These are phyloP conservation scores for Parotia lawesii DNA, from an alignment of 2,113 vertebrate genomes.

Conservation along the genomic window DNA sequence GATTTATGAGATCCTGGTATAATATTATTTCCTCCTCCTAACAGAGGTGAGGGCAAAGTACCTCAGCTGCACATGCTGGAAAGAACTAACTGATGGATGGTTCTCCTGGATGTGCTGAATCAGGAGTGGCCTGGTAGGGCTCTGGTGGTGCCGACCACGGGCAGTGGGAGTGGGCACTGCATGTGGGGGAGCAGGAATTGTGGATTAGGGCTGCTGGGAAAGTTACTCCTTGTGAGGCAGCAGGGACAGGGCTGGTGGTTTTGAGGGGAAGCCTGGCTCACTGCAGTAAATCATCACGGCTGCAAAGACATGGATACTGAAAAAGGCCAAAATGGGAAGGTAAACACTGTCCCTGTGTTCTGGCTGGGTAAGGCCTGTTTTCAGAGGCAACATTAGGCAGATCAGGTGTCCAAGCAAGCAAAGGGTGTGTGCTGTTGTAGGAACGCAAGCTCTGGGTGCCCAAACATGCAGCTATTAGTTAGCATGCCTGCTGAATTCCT, in stretches of 20 bases:
- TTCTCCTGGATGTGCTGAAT: neutral
- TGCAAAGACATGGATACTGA: neutral
- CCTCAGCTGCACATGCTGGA: neutral
- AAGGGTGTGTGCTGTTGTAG: constrained; percentile 62
- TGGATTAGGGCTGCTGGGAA: neutral
- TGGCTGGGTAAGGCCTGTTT: constrained; percentile 42
- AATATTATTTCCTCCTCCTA: neutral
- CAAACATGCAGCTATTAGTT: constrained; percentile 73
- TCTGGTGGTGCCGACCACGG: rapidly evolving
- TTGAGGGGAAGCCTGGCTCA: neutral
- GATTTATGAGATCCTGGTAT: neutral
- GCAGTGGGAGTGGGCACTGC: neutral
- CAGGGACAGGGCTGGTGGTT: neutral
- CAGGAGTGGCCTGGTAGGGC: neutral
- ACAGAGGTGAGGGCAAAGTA: neutral
- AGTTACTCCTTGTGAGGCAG: neutral
- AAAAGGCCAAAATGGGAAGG: neutral
- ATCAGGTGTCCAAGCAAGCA: constrained; percentile 63
- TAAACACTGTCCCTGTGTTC: neutral
- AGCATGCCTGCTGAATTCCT: constrained; percentile 71
- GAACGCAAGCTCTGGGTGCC: constrained; percentile 61
- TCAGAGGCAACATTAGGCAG: constrained; percentile 59
- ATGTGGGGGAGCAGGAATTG: neutral
- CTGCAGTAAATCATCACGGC: neutral
- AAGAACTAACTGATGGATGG: neutral